Percentiles rank a stretch among this genome's conserved stretches.
Evolutionary conservation across 2,888 invertebrate genomes (phyloP).

Genomic region (Ectemnius continuus): DNA sequence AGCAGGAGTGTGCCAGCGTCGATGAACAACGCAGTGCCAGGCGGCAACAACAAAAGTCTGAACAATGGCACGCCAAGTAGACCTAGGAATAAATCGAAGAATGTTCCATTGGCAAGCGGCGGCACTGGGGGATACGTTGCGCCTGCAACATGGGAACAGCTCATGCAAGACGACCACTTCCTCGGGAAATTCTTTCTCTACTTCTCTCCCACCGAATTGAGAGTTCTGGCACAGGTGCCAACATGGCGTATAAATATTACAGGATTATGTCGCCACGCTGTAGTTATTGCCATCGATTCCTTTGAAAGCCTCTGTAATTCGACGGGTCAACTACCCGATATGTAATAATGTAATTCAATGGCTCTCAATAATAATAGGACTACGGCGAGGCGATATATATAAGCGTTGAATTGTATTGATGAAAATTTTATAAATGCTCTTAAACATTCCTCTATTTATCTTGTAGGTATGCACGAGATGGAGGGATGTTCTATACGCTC

Average conservation of each 20-base stretch:
- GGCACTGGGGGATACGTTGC: slow-evolving; percentile 68
- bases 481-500: slow-evolving; percentile 92
- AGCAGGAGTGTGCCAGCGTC: slow-evolving; percentile 70
- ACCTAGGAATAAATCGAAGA: slow-evolving; percentile 61
- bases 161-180: slow-evolving; percentile 91
- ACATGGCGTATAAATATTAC: background rate
- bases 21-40: slow-evolving; percentile 60
- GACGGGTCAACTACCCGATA: background rate
- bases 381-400: too few relatives aligned
- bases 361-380: too few relatives aligned
- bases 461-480: slow-evolving; percentile 88
- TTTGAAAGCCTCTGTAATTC: background rate
- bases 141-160: slow-evolving; percentile 83
- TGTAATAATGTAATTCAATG: too few relatives aligned
- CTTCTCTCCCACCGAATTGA: slow-evolving; percentile 88
- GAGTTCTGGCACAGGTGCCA: slow-evolving; percentile 86
- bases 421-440: background rate
- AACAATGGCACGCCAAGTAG: slow-evolving; percentile 64
- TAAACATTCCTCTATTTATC: background rate
- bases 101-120: slow-evolving; percentile 66
- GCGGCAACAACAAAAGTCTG: slow-evolving; percentile 69
- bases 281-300: background rate
- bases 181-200: slow-evolving; percentile 91
- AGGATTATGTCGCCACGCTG: too few relatives aligned
- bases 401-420: too few relatives aligned